Base-by-base conservation (phyloP, 2,797 vertebrate genomes). In the Micrastur ruficollis region DNA sequence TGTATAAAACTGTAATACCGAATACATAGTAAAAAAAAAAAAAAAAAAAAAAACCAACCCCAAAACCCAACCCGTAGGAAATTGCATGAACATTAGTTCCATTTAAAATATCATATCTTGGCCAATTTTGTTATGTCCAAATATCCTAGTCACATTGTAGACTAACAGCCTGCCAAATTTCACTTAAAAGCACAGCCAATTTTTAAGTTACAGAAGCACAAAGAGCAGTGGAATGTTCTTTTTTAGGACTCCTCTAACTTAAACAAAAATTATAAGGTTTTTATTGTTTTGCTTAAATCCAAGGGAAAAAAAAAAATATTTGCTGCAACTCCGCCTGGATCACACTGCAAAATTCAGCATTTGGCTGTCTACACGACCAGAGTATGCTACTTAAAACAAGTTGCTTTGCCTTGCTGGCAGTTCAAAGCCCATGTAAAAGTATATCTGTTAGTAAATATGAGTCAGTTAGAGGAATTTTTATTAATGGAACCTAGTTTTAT, bases 71-170 rank as follows among this genome's bases (percentile, higher is more conserved):
- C 72, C 92, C 92, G 91, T 96, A 95, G 84, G 93, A 96, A 97
- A 97, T 62, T 95, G 89, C 71, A 96, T 90, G 93, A 97, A 97
- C 96, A 98, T 97, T 97, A 98, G 97, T 97, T 97, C 85, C 97
- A 95, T 97, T 97, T 97, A 93, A 97, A 98, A 97, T 96, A 97
- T 97, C 96, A 96, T 32, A 55, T 98, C 98, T 98, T 98, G 97
- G 97, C 92, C 81, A 98, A 96, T 98, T 98, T 96, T 97, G 85
- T 97, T 90, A 98, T 97, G 96, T 97, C 92, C 93, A 97, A 96
- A 98, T 96, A 98, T 98, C 97, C 97, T 95, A 97, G 96, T 97
- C 96, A 96, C 92, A 95, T 90, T 95, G 95, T 96, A 96, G 97
- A 97, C 92, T 95, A 97, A 92, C 89, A 97, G 96, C 94, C 95